Evolutionary conservation across 2,888 invertebrate species (phyloP), one percentile per base, ranked within the genome.

Genomic region (Drymonia ruficornis): DNA sequence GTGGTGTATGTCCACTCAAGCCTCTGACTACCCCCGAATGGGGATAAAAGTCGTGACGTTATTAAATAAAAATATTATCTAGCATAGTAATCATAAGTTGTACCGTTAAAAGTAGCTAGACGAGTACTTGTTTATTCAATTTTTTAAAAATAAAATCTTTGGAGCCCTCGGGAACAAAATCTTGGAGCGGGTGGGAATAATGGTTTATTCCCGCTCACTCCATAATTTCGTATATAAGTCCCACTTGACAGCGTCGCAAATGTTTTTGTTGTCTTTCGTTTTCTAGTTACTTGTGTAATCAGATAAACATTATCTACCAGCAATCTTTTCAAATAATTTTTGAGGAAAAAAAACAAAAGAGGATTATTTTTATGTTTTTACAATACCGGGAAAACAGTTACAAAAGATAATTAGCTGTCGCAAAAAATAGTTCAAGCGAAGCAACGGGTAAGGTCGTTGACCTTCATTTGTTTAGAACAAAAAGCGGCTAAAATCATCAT

Each of bases 381-480:
- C 6, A 16, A 40, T 16, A 5, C 40, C 2, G 16, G 40, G 16
- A 40, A 40, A 1, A 16, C 16, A 15, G 40, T 40, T 16, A 40
- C 16, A 40, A 36, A n/a, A 40, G 40, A 40, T 16, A 40, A 40
- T 40, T 40, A 40, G 7, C 9, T 40, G 7, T 16, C 3, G 40
- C 16, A 40, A 40, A 40, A 40, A 40, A 40, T 16, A 40, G 40
- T 9, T 40, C 6, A 16, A 40, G 16, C 15, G 40, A 40, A 16
- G 40, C 15, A 40, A 7, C 40, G 16, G 16, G 0, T 16, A 2
- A 16, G 40, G 16, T 40, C 40, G 2, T 16, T 16, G 6, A 40
- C 40, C 40, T 40, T 40, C 40, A 40, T 40, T 40, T 40, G 40
- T 16, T 16, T 9, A 40, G 40, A 40, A 11, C 16, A 40, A 40